Base-by-base conservation (phyloP, 2,797 vertebrate genomes). In the Coregonus sp. region DNA sequence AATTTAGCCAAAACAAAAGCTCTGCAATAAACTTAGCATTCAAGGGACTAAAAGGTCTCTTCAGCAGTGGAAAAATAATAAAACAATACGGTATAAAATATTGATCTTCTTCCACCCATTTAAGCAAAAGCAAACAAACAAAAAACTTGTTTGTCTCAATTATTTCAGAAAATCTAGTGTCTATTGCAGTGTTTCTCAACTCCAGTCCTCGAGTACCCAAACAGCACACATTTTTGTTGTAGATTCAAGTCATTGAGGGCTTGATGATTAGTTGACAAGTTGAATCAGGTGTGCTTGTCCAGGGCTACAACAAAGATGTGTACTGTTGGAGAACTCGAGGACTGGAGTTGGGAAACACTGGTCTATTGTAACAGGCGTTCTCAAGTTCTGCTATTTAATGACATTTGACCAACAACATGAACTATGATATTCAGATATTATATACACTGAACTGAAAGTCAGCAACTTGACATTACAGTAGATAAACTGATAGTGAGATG, bases 61-160 rank as follows among this genome's bases (percentile, higher is more conserved):
- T 11, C 31, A 77, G 69, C 59, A 76, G 75, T 47, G 76, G 50
- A 68, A 65, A 66, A 78, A 74, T 16, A 68, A 75, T 74, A 29
- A 9, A 50, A 79, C 51, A 51, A 79, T 81, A 82, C 82, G 84
- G 81, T 81, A 81, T 75, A 79, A 81, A 77, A 81, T 77, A 69
- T 66, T 70, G 75, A 81, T 77, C 72, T 73, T 78, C 52, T 68
- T 29, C 35, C 31, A 73, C 68, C 51, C 4, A 69, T 75, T 70
- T 35, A 80, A 82, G 20, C 25, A 82, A 72, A 56, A 35, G 78
- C 50, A 69, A 65, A 20, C 73, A 63, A 40, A 25, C 7, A 47
- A 61, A 5, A 63, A 56, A 52, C 15, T 20, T 52, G 70, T 72
- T 72, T 4, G 71, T 72, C 29, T 72, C 14, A 72, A 56, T 72